A percentile compares a stretch with the other conserved stretches of the same genome.
These are phyloP conservation scores for Anolis carolinensis DNA, from an alignment of 2,113 vertebrate genomes.

Conservation along the genomic window DNA sequence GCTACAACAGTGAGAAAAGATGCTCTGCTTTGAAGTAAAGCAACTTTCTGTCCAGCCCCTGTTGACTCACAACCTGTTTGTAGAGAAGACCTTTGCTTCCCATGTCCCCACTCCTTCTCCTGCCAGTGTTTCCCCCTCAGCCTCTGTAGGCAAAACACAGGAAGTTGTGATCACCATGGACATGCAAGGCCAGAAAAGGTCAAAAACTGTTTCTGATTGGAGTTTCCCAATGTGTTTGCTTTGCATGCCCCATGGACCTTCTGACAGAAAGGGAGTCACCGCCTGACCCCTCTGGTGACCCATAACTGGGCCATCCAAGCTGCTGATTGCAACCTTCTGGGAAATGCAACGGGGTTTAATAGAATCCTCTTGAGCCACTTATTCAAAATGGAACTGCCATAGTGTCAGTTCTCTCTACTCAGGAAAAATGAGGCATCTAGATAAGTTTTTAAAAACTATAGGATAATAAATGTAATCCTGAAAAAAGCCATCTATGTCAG, in stretches of 20 bases:
- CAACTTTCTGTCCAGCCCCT: background rate
- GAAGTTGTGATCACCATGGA: conserved; percentile 33
- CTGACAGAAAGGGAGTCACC: conserved; percentile 60
- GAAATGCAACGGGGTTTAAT: conserved; percentile 56
- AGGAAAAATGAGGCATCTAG: background rate
- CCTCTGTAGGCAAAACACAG: conserved; percentile 24
- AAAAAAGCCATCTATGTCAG: background rate
- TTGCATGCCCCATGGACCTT: conserved; percentile 71
- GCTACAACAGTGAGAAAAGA: conserved; percentile 10
- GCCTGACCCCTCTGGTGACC: conserved; percentile 75
- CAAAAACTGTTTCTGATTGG: conserved; percentile 69
- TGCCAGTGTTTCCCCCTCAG: background rate
- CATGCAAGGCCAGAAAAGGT: conserved; percentile 66
- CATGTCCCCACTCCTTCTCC: background rate
- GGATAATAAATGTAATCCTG: background rate
- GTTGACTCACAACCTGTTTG: background rate
- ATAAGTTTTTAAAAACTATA: background rate
- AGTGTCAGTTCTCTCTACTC: background rate
- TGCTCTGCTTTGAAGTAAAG: background rate
- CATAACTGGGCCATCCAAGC: conserved; percentile 55
- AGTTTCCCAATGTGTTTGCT: conserved; percentile 68
- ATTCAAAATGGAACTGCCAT: background rate
- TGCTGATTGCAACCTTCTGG: conserved; percentile 82
- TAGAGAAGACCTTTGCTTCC: background rate
- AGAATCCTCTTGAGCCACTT: conserved; percentile 26